phyloP scores from a whole-genome alignment of 2,797 vertebrate genomes.

The Ptychadena robeensis region DNA sequence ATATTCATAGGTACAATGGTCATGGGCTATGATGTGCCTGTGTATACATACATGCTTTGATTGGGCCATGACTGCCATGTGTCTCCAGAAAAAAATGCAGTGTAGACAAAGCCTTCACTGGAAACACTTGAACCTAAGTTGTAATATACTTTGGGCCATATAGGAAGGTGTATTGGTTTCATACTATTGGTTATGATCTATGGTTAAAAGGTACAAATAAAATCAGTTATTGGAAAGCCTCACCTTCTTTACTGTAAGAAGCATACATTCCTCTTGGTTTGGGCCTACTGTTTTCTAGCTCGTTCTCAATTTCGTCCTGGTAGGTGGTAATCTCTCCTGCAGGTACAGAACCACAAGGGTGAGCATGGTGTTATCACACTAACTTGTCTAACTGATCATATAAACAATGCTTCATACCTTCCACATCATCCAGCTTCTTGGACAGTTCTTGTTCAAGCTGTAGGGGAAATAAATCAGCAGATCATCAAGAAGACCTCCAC shows the following conservation, averaged over 20 bases:
- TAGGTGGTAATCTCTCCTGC: constrained; percentile 91
- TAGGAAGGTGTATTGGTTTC: too few relatives aligned
- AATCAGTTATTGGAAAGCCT: not conserved
- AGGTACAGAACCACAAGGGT: constrained; percentile 24
- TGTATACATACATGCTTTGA: too few relatives aligned
- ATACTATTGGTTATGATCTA: not conserved
- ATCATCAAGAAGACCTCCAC: too few relatives aligned
- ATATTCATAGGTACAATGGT: too few relatives aligned
- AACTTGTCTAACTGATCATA: not conserved
- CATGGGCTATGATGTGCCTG: too few relatives aligned
- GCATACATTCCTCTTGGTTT: constrained; percentile 87
- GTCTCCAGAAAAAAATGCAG: too few relatives aligned
- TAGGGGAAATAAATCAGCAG: constrained; percentile 18
- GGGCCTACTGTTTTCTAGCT: constrained; percentile 86
- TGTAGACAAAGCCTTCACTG: too few relatives aligned
- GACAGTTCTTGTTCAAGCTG: constrained; percentile 89
- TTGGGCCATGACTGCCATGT: too few relatives aligned
- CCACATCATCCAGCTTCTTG: constrained; percentile 86
- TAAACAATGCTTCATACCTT: constrained; percentile 79
- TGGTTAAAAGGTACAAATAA: too few relatives aligned
- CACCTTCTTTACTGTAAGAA: constrained; percentile 82
- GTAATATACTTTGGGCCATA: too few relatives aligned
- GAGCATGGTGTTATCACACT: not conserved
- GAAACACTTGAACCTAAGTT: too few relatives aligned
- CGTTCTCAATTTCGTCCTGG: constrained; percentile 92